Evolutionary conservation across 2,113 vertebrate genomes (phyloP).

Genomic region (Emydura subglobosa): DNA sequence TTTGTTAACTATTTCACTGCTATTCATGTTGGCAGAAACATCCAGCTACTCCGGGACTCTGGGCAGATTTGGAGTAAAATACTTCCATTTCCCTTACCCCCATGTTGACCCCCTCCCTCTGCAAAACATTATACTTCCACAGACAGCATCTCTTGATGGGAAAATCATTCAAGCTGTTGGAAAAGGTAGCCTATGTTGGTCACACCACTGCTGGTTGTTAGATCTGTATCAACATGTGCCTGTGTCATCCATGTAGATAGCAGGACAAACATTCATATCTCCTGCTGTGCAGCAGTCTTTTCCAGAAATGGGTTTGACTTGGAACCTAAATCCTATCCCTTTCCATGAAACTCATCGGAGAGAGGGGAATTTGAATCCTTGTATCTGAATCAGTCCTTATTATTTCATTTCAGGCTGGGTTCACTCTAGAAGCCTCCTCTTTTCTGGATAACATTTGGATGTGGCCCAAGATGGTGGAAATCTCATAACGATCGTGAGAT

Average conservation of each 20-base stretch:
- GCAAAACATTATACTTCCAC: rapidly evolving
- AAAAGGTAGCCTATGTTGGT: neutral
- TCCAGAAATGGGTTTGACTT: neutral
- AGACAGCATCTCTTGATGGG: rapidly evolving
- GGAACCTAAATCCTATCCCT: neutral
- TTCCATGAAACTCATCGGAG: neutral
- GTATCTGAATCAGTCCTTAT: neutral
- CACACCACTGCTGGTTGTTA: neutral
- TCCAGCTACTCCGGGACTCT: neutral
- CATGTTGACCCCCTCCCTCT: neutral
- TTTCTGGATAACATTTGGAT: neutral
- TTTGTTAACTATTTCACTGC: neutral
- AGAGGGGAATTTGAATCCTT: neutral
- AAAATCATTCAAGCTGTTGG: neutral
- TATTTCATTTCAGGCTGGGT: neutral
- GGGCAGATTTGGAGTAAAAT: neutral
- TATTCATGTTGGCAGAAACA: rapidly evolving
- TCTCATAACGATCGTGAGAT: neutral
- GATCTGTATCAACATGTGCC: neutral
- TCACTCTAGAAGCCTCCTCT: neutral
- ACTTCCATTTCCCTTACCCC: neutral
- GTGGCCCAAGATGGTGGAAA: neutral
- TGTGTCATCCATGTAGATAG: neutral
- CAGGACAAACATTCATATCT: neutral
- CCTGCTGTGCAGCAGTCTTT: neutral